These are phyloP conservation scores for Prosapia bicincta DNA, from an alignment of 2,888 invertebrate species.

Conservation along the genomic window DNA sequence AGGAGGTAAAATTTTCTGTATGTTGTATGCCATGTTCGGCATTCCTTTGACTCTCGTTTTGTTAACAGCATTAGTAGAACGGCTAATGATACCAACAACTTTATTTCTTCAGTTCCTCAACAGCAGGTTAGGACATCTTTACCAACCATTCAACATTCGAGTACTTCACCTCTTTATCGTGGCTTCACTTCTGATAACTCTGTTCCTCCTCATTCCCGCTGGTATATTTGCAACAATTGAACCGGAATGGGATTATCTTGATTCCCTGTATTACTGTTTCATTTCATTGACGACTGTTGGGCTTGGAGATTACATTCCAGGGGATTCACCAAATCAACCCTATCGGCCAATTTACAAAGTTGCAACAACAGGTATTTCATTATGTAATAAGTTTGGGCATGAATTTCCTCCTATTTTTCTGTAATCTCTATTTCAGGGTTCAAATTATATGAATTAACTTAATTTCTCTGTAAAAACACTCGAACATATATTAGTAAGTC, in stretches of 20 bases:
- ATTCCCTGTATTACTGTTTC: slow-evolving; percentile 88
- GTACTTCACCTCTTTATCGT: slow-evolving; percentile 70
- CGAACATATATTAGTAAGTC: no score
- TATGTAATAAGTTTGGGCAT: not conserved
- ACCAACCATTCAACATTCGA: slow-evolving; percentile 68
- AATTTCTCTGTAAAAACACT: no score
- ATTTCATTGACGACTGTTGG: slow-evolving; percentile 88
- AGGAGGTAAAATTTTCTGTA: slow-evolving; percentile 84
- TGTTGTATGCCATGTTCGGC: slow-evolving; percentile 78
- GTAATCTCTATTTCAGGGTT: no score
- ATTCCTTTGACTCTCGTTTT: slow-evolving; percentile 84
- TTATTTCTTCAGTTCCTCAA: slow-evolving; percentile 66
- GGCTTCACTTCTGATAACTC: slow-evolving; percentile 44
- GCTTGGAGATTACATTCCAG: slow-evolving; percentile 86
- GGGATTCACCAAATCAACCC: slow-evolving; percentile 71
- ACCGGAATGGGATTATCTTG: slow-evolving; percentile 78
- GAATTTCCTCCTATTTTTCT: not conserved
- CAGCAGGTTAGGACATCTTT: slow-evolving; percentile 65
- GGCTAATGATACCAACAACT: slow-evolving; percentile 71
- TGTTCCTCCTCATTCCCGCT: slow-evolving; percentile 72
- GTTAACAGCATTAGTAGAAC: slow-evolving; percentile 76
- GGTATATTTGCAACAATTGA: slow-evolving; percentile 70
- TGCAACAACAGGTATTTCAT: slow-evolving; percentile 65
- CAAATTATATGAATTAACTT: no score
- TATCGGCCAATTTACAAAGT: slow-evolving; percentile 80